Percentiles rank a stretch among this genome's conserved stretches.
These are phyloP conservation scores for Anniella stebbinsi DNA, from an alignment of 2,797 vertebrate species.

Conservation along the genomic window DNA sequence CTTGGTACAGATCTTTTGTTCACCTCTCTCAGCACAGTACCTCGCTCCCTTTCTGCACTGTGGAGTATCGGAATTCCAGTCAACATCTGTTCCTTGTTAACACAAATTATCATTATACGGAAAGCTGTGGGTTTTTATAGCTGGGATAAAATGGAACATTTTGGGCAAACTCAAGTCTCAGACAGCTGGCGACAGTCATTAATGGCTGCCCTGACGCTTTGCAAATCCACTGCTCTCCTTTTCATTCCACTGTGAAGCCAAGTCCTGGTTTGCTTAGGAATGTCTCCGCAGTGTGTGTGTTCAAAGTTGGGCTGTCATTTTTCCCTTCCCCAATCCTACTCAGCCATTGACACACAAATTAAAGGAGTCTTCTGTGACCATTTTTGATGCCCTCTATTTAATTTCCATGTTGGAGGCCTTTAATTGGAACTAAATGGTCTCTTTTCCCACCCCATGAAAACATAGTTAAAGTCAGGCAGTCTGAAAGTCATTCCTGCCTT, in stretches of 20 bases:
- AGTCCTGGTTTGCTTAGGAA: neutral
- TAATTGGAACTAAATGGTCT: neutral
- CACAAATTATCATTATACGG: neutral
- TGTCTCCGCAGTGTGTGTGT: neutral
- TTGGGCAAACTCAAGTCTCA: neutral
- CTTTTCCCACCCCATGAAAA: neutral
- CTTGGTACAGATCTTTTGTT: rapidly evolving
- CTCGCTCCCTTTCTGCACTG: rapidly evolving
- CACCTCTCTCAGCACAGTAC: rapidly evolving
- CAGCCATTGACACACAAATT: neutral
- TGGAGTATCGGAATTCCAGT: neutral
- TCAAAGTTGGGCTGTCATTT: neutral
- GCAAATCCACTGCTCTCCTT: neutral
- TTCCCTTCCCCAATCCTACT: neutral
- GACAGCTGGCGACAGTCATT: slow-evolving; percentile 21
- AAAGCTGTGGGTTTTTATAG: neutral
- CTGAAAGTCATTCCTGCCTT: neutral
- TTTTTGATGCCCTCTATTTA: neutral
- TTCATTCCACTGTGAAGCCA: neutral
- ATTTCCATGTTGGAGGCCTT: neutral
- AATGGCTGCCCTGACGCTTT: neutral
- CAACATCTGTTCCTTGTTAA: neutral
- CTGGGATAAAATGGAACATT: rapidly evolving
- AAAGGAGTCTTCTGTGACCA: slow-evolving; percentile 12
- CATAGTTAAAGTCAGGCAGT: neutral